Percentiles rank a stretch among this genome's conserved stretches.
These are phyloP conservation scores for Asteroscopus sphinx DNA, from an alignment of 2,888 invertebrate species.

Conservation along the genomic window DNA sequence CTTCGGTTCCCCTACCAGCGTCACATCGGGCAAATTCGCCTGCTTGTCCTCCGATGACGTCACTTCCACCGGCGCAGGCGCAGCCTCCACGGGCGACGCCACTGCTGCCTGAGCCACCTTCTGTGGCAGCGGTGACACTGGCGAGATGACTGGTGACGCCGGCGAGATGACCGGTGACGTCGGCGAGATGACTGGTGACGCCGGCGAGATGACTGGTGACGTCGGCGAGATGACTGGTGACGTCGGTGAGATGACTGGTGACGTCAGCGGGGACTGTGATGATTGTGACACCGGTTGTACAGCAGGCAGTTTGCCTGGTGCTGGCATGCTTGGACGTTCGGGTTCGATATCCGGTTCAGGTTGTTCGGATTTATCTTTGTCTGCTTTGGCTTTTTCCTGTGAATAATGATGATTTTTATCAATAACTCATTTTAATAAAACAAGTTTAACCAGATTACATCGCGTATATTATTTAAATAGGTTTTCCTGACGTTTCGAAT, in stretches of 20 bases:
- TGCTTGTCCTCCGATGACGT: conserved; percentile 36
- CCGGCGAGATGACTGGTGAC: background rate
- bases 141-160: conserved; percentile 5
- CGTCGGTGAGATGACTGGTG: background rate
- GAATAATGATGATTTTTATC: background rate
- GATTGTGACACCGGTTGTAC: conserved; percentile 4
- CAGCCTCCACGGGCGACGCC: conserved; percentile 11
- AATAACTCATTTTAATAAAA: no score
- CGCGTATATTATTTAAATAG: no score
- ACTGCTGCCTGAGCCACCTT: conserved; percentile 23
- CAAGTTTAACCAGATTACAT: no score
- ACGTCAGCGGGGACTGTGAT: background rate
- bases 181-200: background rate
- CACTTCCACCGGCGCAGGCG: conserved; percentile 29
- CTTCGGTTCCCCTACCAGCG: conserved; percentile 75
- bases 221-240: background rate
- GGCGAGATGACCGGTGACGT: background rate
- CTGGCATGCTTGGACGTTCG: conserved; percentile 12
- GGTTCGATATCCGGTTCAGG: conserved; percentile 43
- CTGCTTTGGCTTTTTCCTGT: conserved; percentile 78
- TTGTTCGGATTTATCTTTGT: conserved; percentile 62
- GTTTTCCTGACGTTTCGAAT: no score
- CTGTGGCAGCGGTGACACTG: background rate
- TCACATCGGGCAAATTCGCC: conserved; percentile 79
- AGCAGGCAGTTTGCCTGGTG: conserved; percentile 10